Conservation (phyloP, 2,888 invertebrate genomes). For the Plusia festucae region DNA sequence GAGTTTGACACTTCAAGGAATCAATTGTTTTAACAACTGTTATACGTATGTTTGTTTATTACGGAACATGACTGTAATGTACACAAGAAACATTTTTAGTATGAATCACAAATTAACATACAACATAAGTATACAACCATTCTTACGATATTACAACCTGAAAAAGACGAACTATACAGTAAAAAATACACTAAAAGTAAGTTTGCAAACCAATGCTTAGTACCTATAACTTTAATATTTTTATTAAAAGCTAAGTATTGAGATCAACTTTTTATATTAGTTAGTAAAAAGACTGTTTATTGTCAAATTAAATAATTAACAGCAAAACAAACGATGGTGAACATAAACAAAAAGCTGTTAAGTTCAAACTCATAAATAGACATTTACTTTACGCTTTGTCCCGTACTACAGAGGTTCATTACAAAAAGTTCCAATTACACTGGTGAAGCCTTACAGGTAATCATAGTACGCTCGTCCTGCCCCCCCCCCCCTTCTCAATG, state of each 20-base stretch:
- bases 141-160: no score
- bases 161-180: no score
- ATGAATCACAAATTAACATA: conserved; percentile 21
- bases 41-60: conserved; percentile 16
- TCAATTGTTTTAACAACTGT: conserved; percentile 8
- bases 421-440: conserved; percentile 33
- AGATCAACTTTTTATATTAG: no score
- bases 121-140: conserved; percentile 13
- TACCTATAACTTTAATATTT: no score
- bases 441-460: conserved; percentile 23
- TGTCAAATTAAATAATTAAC: no score
- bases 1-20: conserved; percentile 18
- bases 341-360: neutral
- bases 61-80: conserved; percentile 16
- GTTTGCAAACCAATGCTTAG: no score
- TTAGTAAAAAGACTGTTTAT: no score
- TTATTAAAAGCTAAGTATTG: no score
- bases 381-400: conserved; percentile 2
- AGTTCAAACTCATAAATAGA: conserved; percentile 27
- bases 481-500: conserved; percentile 36
- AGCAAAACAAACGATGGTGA: neutral
- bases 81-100: conserved; percentile 5
- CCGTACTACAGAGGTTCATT: conserved; percentile 19
- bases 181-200: no score
- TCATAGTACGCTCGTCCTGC: conserved; percentile 36